Conservation (phyloP, 53 echinoderm and acorn worm species). For the Patiria pectinifera region DNA sequence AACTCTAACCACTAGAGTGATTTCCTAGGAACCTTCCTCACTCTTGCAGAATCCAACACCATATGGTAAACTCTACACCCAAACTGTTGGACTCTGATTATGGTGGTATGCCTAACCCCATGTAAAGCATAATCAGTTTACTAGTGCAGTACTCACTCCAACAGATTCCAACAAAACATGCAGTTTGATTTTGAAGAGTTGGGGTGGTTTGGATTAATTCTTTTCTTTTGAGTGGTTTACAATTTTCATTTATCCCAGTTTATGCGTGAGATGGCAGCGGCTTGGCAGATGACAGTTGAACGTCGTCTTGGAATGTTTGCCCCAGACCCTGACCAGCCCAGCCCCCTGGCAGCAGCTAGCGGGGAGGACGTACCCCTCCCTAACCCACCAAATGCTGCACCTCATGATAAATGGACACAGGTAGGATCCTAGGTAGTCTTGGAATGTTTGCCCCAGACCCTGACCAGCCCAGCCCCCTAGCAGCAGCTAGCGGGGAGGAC, state of each 20-base stretch:
- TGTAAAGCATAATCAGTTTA: too few species aligned
- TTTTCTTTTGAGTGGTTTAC: background rate
- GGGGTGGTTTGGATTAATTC: background rate
- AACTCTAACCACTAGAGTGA: too few species aligned
- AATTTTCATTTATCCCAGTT: conserved; percentile 62
- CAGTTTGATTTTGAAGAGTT: too few species aligned
- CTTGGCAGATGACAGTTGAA: conserved; percentile 95
- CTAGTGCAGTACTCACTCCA: too few species aligned
- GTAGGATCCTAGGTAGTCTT: conserved; percentile 51
- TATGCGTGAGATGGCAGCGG: conserved; percentile 94
- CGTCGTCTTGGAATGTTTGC: conserved; percentile 87
- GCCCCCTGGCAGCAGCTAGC: conserved; percentile 86
- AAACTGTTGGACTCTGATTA: too few species aligned
- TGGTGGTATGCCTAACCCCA: too few species aligned
- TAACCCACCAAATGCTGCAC: conserved; percentile 87
- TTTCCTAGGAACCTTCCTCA: too few species aligned
- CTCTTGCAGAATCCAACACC: too few species aligned
- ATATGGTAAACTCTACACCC: too few species aligned
- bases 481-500: conserved; percentile 84
- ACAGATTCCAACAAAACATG: too few species aligned
- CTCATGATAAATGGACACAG: conserved; percentile 97
- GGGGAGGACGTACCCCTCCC: conserved; percentile 80
- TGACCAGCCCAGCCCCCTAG: conserved; percentile 78
- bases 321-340: conserved; percentile 71
- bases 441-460: conserved; percentile 86